phyloP scores from a whole-genome alignment of 2,797 vertebrate genomes.

The Borostomias antarcticus region DNA sequence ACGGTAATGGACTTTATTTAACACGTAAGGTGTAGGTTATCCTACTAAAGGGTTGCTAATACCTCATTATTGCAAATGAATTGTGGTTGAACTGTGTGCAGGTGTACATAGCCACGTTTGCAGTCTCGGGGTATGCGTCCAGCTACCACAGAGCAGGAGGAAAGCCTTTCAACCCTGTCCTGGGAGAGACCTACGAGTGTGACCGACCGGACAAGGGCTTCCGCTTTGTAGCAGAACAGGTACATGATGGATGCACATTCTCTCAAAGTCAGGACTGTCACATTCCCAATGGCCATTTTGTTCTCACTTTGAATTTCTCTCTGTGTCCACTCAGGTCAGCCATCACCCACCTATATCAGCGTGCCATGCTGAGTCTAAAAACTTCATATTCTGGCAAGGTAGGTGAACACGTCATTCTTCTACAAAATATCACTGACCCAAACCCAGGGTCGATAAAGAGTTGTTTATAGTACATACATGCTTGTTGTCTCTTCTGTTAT shows the following conservation, averaged over 20 bases:
- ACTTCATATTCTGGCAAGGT: slow-evolving; percentile 98
- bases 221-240: slow-evolving; percentile 86
- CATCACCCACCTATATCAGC: slow-evolving; percentile 97
- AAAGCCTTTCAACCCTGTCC: slow-evolving; percentile 96
- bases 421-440: background rate
- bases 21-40: background rate
- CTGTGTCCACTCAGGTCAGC: slow-evolving; percentile 83
- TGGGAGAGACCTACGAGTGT: slow-evolving; percentile 96
- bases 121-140: slow-evolving; percentile 91
- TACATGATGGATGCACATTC: slow-evolving; percentile 25
- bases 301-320: background rate
- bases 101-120: slow-evolving; percentile 94
- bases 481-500: background rate
- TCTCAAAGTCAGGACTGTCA: background rate
- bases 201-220: slow-evolving; percentile 92
- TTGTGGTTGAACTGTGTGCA: slow-evolving; percentile 50
- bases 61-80: background rate
- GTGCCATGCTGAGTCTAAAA: slow-evolving; percentile 93
- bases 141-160: slow-evolving; percentile 95
- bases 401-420: slow-evolving; percentile 38
- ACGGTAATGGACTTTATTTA: background rate
- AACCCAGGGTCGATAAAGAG: background rate
- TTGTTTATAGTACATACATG: slow-evolving; percentile 14
- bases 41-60: background rate
- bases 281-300: too few relatives aligned